Base-by-base conservation (phyloP, 2,797 vertebrate species). In the Nannoperca obscura region DNA sequence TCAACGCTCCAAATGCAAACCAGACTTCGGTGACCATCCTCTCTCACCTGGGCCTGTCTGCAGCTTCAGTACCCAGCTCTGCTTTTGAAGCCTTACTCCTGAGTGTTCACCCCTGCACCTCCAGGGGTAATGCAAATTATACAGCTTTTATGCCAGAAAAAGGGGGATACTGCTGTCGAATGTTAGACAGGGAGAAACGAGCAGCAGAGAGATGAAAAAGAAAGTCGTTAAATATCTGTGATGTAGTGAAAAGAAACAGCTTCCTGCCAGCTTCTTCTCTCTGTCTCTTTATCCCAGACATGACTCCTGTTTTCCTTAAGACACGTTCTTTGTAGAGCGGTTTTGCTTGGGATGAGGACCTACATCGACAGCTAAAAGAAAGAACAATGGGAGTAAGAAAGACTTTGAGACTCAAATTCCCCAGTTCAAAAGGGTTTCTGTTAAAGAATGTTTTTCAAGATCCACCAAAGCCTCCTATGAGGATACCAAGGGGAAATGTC, bases 1-100 rank as follows among this genome's bases (percentile, higher is more conserved):
- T 93, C 89, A 94, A 83, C 57, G 89, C 77, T 88, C 77, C 89
- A 96, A 97, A 97, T 93, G 81, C 62, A 96, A 96, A 95, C 90
- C 95, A 97, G 96, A 96, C 88, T 20, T 47, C 77, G 22, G 75
- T 76, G 88, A 85, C 71, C 88, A 78, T 93, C 87, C 63, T 85
- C 81, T 90, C 87, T 91, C 92, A 94, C 93, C 91, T 91, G 83
- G 78, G 79, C 72, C 81, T 20, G 88, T 92, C 92, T 91, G 92
- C 15, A 83, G 75, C 84, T 85, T 63, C 78, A 76, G 83, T 70
- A 75, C 75, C 73, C 60, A 4, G 47, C 80, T 82, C 61, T 44
- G 74, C 84, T 76, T 91, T 88, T 86, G 89, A 90, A 86, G 73
- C 73, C 76, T 57, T 14, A n/a, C 58, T 86, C 58, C 81, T 75